Percentiles rank a stretch among this genome's conserved stretches.
Evolutionary conservation across 2,113 vertebrate species (phyloP).

Genomic region (Bambusicola thoracicus): DNA sequence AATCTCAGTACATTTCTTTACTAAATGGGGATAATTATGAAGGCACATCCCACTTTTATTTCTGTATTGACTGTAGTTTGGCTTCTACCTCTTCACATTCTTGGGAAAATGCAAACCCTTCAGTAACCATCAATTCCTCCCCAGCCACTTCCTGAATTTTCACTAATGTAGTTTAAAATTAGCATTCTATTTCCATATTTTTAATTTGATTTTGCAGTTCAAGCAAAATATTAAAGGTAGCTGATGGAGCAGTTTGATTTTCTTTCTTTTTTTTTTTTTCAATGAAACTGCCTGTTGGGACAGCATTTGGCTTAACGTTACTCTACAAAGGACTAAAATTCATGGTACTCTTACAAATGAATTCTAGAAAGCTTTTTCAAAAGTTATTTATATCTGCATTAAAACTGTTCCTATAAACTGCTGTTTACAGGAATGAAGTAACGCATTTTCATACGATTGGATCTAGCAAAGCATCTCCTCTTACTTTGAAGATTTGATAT

Average conservation of each 20-base stretch:
- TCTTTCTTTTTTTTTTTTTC: neutral
- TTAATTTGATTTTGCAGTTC: neutral
- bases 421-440: neutral
- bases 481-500: neutral
- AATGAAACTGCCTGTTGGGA: neutral
- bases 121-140: neutral
- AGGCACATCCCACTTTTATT: neutral
- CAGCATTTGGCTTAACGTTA: neutral
- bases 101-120: neutral
- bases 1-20: neutral
- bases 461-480: neutral
- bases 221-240: neutral
- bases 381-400: neutral
- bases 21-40: neutral
- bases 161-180: neutral
- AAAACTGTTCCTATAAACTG: neutral
- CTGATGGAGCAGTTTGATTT: neutral
- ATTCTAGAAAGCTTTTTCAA: neutral
- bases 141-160: neutral
- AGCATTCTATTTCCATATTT: neutral
- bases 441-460: neutral
- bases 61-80: neutral
- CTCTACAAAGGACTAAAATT: neutral
- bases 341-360: neutral
- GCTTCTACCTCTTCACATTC: neutral